These are phyloP conservation scores for Brachystomella parvula DNA, from an alignment of 1,140 invertebrate genomes.

Conservation along the genomic window DNA sequence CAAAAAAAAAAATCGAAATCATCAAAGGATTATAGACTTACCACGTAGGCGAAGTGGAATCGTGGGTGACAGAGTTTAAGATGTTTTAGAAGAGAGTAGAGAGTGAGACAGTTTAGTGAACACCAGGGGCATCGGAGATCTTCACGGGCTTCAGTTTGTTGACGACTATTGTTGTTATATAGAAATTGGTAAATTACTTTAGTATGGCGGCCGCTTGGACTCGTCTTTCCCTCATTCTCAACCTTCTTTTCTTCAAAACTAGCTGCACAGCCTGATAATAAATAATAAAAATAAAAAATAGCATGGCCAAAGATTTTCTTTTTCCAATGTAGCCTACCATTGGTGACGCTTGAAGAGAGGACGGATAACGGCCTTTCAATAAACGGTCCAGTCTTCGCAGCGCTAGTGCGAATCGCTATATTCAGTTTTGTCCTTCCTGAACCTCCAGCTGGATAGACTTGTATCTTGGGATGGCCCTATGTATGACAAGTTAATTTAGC, in stretches of 20 bases:
- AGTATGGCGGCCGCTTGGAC: background rate
- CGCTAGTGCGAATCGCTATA: conserved; percentile 21
- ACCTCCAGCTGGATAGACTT: conserved; percentile 13
- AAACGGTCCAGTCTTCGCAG: background rate
- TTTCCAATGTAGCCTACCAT: background rate
- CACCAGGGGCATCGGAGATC: conserved; percentile 94
- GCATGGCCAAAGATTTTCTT: background rate
- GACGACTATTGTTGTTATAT: conserved; percentile 87
- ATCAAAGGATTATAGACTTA: conserved; percentile 45
- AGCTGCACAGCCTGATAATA: background rate
- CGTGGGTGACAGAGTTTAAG: conserved; percentile 76
- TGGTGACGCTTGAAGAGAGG: background rate
- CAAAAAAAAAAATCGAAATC: background rate
- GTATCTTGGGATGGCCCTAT: conserved; percentile 22
- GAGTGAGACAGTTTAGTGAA: conserved; percentile 72
- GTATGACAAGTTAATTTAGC: background rate
- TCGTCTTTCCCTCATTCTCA: conserved; percentile 44
- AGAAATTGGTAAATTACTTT: conserved; percentile 87
- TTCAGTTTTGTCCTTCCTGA: conserved; percentile 15
- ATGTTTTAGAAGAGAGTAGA: conserved; percentile 87
- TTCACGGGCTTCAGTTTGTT: conserved; percentile 87
- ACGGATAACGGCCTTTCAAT: conserved; percentile 11
- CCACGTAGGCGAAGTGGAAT: conserved; percentile 85
- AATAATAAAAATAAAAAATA: background rate
- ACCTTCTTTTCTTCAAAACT: conserved; percentile 17